Conservation (phyloP, 2,797 vertebrate genomes). For the Amblyraja radiata region DNA sequence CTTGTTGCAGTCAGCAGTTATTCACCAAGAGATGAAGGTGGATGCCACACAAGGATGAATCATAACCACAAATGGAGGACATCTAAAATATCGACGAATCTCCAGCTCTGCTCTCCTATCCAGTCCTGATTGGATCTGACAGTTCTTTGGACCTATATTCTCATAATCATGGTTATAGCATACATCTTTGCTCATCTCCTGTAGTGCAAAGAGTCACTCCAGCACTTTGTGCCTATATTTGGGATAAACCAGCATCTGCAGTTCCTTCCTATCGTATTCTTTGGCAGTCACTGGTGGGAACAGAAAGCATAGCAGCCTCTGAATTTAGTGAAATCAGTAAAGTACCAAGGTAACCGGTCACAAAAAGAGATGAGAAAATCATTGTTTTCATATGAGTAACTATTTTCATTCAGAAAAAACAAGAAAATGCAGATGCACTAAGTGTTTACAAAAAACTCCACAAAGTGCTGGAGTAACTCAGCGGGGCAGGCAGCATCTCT, state of each 20-base stretch:
- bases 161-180: neutral
- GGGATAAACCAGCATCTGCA: too few species aligned
- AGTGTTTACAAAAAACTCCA: too few species aligned
- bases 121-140: neutral
- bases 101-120: neutral
- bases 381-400: neutral
- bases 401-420: neutral
- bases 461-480: too few species aligned
- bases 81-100: neutral
- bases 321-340: neutral
- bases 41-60: too few species aligned
- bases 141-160: too few species aligned
- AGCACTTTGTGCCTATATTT: too few species aligned
- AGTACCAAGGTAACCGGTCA: neutral
- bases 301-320: neutral
- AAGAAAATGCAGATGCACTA: too few species aligned
- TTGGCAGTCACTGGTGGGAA: neutral
- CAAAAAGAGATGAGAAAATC: neutral
- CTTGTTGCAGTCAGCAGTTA: too few species aligned
- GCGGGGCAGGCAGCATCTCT: too few species aligned
- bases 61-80: too few species aligned
- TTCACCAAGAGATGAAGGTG: too few species aligned
- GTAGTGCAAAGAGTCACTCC: neutral
- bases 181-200: neutral
- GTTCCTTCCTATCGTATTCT: too few species aligned